Evolutionary conservation across 2,797 vertebrate species (phyloP).

Genomic region (Sebastes umbrosus): DNA sequence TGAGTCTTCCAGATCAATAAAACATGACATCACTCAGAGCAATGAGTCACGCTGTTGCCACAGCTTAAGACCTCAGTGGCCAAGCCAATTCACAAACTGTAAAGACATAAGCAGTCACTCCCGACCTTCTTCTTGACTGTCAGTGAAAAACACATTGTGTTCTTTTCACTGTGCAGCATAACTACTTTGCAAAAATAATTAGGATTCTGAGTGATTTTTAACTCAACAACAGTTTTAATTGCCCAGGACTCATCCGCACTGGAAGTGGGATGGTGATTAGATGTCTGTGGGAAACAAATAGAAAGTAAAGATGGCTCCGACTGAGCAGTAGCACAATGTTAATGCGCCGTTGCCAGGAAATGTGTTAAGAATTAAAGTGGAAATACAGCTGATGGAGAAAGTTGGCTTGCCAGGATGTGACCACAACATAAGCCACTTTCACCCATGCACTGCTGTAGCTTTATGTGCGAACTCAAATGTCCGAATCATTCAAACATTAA

Average conservation of each 20-base stretch:
- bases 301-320: neutral
- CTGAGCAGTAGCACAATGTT: neutral
- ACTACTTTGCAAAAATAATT: constrained; percentile 15
- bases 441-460: neutral
- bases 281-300: constrained; percentile 3
- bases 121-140: neutral
- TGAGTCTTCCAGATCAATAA: constrained; percentile 21
- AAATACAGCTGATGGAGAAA: neutral
- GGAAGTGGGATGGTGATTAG: neutral
- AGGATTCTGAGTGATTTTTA: constrained; percentile 23
- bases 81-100: neutral
- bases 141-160: neutral
- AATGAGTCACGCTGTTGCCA: neutral
- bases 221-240: neutral
- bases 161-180: neutral
- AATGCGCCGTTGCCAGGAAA: constrained; percentile 5
- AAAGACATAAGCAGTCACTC: neutral
- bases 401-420: neutral
- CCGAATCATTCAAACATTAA: neutral
- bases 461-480: neutral
- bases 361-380: neutral
- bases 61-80: neutral
- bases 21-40: neutral
- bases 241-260: neutral
- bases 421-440: neutral